Percentiles rank a stretch among this genome's conserved stretches.
These are phyloP conservation scores for Nasonia longicornis DNA, from an alignment of 1,140 invertebrate genomes.

Conservation along the genomic window DNA sequence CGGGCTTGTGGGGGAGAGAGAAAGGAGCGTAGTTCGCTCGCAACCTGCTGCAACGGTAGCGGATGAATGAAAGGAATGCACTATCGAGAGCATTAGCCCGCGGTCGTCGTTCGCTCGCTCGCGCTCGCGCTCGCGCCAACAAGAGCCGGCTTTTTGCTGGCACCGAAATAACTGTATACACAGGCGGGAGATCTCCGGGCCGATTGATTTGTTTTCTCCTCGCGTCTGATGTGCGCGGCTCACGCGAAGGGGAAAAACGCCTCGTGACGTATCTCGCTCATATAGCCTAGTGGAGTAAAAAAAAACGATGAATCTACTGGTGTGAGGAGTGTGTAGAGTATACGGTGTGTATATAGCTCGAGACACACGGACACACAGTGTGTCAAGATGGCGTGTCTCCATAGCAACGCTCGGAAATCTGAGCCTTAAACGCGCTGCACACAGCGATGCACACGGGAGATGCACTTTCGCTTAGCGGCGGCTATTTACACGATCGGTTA, in stretches of 20 bases:
- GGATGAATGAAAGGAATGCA: conserved; percentile 38
- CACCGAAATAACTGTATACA: background rate
- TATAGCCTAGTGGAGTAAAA: too few species aligned
- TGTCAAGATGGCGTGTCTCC: conserved; percentile 63
- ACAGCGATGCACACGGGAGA: background rate
- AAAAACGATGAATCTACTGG: background rate
- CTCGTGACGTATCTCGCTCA: too few species aligned
- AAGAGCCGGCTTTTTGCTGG: background rate
- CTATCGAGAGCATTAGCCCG: conserved; percentile 6
- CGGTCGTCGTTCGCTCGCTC: background rate
- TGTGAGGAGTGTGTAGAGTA: background rate
- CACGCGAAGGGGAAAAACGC: too few species aligned
- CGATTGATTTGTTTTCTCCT: too few species aligned
- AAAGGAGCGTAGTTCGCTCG: too few species aligned
- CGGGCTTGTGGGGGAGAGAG: too few species aligned
- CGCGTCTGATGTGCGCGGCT: too few species aligned
- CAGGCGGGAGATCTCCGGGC: too few species aligned
- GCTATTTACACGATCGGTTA: conserved; percentile 1
- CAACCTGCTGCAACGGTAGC: background rate
- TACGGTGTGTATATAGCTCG: background rate
- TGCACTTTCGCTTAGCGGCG: background rate
- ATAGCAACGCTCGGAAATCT: conserved; percentile 55
- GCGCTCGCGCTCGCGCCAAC: conserved; percentile 39
- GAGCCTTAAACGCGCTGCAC: conserved; percentile 24
- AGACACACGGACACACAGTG: conserved; percentile 45